Base-by-base conservation (phyloP, 1,140 invertebrate species). In the Musca domestica region DNA sequence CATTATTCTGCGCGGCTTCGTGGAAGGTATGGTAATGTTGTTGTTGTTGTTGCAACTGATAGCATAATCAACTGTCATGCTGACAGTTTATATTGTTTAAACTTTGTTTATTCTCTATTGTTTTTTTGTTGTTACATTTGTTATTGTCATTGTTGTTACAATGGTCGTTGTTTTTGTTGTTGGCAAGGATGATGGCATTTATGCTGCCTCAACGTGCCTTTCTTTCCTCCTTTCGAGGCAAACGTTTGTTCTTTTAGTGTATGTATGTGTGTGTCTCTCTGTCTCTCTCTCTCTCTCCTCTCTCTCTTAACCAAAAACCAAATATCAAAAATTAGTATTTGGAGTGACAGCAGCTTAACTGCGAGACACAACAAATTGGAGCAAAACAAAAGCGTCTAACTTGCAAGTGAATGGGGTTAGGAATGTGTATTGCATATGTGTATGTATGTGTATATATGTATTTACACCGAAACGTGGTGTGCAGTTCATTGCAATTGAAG, bases 11-110 rank as follows among this genome's bases (percentile, higher is more conserved):
- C 34, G 2, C 12, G 2, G 34, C 34, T 41, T 41, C 34, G 10
- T 41, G 2, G 4, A 41, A 41, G 34, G 10, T 10, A 41, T 41
- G 34, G 34, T 2, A 61, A 41, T 61, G 27, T 61, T 61, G 56
- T 61, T 61, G 27, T 61, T 61, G 27, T 61, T 61, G 56, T 61
- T 61, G 27, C 56, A 61, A 61, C 56, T 61, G 56, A 61, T 61
- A 61, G 56, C 56, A 61, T 19, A 61, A 61, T 61, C 34, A 61
- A 61, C 56, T 61, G 30, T 61, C 56, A 61, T 61, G 56, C 56
- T 61, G 56, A 61, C 56, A 61, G 56, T 41, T 34, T 19, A 61
- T 61, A 19, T 61, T 61, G 56, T 61, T 17, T 19, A 17, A 61
- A 61, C 56, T 61, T 61, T 61, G 19, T 61, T 61, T 61, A 6